Base-by-base conservation (phyloP, 92 coral and sea anemone genomes). In the Siderastrea radians region DNA sequence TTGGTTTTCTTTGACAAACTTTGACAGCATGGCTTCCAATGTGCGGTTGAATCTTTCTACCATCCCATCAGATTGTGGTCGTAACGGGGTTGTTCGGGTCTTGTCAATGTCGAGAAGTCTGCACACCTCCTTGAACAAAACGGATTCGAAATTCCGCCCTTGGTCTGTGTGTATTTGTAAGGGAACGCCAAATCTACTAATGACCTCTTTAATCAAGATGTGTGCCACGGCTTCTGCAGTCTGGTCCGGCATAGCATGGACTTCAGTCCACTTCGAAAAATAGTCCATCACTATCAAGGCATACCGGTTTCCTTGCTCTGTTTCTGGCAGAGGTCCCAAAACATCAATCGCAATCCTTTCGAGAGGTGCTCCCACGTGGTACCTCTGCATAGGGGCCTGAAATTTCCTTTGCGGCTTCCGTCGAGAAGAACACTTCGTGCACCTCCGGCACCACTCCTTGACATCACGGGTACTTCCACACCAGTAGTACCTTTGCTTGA, bases 291-390 rank as follows among this genome's bases (percentile, higher is more conserved):
- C n/a, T n/a, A n/a, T n/a, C n/a, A n/a, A n/a, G n/a, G n/a, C n/a
- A n/a, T n/a, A n/a, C n/a, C 57, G 60, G 57, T 55, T 55, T 74
- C 83, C 80, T 1, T 68, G 54, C 9, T 87, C 74, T 8, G 88
- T 63, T 52, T 46, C 70, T 60, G 71, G 79, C 10, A 88, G 49
- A 6, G 92, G 92, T 44, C 88, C 88, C 5, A 82, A 63, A 38
- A 88, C 38, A 74, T 88, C 92, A 2, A 74, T n/a, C n/a, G 92
- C 88, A 60, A 88, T 71, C 15, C 92, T 65, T 75, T 88, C 88
- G 44, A 82, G 68, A 47, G 92, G 88, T 11, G 63, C 83, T n/a
- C 84, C 88, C 10, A 82, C 84, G 7, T 74, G 74, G 71, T 83
- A 75, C 8, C 47, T 55, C 51, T 60, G 50, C 87, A 88, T 47